phyloP scores from a whole-genome alignment of 2,888 invertebrate species.

The Cryptocephalus moraei region DNA sequence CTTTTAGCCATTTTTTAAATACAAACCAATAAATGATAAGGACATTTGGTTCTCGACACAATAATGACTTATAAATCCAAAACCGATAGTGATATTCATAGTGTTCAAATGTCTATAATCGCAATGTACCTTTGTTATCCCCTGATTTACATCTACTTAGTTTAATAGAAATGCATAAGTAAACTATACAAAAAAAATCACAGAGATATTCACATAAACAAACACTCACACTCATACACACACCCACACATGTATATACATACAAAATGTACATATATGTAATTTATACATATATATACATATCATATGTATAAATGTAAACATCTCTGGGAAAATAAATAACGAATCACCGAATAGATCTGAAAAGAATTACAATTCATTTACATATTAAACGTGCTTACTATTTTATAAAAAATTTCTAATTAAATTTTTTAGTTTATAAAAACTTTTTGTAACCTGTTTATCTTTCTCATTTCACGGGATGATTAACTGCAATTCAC shows the following conservation, averaged over 20 bases:
- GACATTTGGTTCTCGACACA: too few relatives aligned
- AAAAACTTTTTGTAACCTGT: conserved; percentile 12
- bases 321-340: conserved; percentile 19
- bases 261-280: neutral
- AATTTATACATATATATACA: conserved; percentile 2
- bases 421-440: conserved; percentile 12
- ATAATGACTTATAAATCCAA: too few relatives aligned
- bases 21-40: too few relatives aligned
- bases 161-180: conserved; percentile 22
- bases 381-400: conserved; percentile 17
- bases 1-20: too few relatives aligned
- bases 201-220: conserved; percentile 23
- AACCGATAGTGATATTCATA: too few relatives aligned
- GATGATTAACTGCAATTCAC: conserved; percentile 5
- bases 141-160: conserved; percentile 16
- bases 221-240: neutral
- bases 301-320: conserved; percentile 26
- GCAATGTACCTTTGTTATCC: conserved; percentile 7
- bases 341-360: conserved; percentile 14
- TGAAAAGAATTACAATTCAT: conserved; percentile 12
- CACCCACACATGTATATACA: conserved; percentile 9
- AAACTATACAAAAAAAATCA: conserved; percentile 27
- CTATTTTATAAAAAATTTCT: conserved; percentile 18
- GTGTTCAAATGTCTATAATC: too few relatives aligned
- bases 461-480: conserved; percentile 6